phyloP scores from a whole-genome alignment of 2,797 vertebrate genomes.

The Phoebastria nigripes region DNA sequence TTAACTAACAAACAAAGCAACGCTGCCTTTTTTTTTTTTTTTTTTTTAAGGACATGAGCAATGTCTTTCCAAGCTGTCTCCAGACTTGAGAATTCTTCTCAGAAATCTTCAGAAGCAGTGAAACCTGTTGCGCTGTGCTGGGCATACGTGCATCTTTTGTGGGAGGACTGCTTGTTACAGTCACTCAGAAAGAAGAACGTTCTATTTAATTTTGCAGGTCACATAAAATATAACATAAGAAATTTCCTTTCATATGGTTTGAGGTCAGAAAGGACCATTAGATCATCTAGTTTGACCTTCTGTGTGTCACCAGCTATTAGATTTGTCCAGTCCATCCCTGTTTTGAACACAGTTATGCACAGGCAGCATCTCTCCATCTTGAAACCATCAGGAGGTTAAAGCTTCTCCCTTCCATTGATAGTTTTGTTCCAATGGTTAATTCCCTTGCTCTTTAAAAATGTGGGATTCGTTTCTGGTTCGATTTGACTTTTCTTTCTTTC shows the following conservation, averaged over 20 bases:
- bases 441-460: slow-evolving; percentile 3
- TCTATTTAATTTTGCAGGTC: background rate
- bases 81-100: background rate
- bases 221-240: background rate
- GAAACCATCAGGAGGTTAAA: slow-evolving; percentile 11
- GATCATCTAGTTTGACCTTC: background rate
- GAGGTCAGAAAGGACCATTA: background rate
- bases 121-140: background rate
- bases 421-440: slow-evolving; percentile 32
- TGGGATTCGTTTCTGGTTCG: background rate
- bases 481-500: slow-evolving; percentile 14
- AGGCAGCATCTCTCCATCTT: background rate
- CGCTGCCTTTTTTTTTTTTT: background rate
- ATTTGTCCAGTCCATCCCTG: background rate
- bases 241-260: background rate
- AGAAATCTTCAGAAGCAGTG: background rate
- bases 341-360: background rate
- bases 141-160: accelerated
- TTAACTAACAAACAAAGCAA: background rate
- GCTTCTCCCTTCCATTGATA: background rate
- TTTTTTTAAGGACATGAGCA: background rate
- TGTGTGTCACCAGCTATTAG: background rate
- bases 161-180: background rate
- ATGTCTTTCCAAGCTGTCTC: background rate
- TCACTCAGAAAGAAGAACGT: background rate